Conservation (phyloP, 2,797 vertebrate species). For the Synanceia verrucosa region DNA sequence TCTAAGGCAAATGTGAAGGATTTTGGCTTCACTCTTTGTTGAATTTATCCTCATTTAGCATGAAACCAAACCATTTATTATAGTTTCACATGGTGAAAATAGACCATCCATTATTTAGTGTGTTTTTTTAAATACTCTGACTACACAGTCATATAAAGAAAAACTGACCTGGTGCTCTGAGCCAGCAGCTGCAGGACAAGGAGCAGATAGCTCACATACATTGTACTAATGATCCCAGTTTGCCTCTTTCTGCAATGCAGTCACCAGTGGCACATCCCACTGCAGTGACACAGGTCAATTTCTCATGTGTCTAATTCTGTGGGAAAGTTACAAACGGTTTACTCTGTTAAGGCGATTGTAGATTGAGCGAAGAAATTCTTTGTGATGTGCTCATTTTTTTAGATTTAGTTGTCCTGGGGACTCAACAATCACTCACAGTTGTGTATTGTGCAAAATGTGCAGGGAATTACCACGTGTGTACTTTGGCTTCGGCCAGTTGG, state of each 20-base stretch:
- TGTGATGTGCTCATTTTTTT: constrained; percentile 21
- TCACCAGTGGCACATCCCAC: constrained; percentile 31
- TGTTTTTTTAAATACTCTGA: neutral
- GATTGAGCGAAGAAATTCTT: constrained; percentile 25
- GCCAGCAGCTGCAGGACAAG: constrained; percentile 1
- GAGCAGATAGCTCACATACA: constrained; percentile 6
- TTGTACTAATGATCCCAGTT: constrained; percentile 46
- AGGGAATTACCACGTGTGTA: constrained; percentile 43
- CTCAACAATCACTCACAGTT: constrained; percentile 22
- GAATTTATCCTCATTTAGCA: constrained; percentile 1
- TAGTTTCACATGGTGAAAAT: constrained; percentile 4
- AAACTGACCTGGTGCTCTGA: neutral
- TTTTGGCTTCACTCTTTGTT: constrained; percentile 15
- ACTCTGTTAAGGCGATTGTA: constrained; percentile 17
- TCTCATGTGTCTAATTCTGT: constrained; percentile 40
- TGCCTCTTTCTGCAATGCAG: constrained; percentile 5
- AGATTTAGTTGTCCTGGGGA: constrained; percentile 2
- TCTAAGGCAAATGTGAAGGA: constrained; percentile 7
- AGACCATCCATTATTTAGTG: neutral
- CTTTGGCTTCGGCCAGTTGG: constrained; percentile 43
- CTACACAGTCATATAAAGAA: neutral
- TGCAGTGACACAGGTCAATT: constrained; percentile 30
- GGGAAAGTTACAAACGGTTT: constrained; percentile 53
- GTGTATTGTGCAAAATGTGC: constrained; percentile 40
- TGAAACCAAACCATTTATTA: constrained; percentile 15